Evolutionary conservation across 2,888 invertebrate species (phyloP), one percentile per base, ranked within the genome.

Genomic region (Toxonevra muliebris): DNA sequence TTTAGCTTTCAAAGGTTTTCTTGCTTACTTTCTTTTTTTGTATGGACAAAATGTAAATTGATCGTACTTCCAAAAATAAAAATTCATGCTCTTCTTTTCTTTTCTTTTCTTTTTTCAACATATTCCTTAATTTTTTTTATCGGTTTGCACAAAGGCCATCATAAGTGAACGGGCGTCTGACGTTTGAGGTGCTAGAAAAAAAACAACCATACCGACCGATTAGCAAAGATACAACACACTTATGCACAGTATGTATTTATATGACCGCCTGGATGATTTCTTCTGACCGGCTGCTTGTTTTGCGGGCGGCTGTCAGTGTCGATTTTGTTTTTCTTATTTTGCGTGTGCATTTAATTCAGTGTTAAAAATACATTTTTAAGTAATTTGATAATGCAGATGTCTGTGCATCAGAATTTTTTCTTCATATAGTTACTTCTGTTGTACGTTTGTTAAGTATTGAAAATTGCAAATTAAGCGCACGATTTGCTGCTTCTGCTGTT

Each of bases 401-500:
- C 64, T 64, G 64, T 43, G 15, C 17, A 19, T 5, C 17, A 53
- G 19, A 17, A 52, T 43, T 58, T 58, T 40, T n/a, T 58, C 41
- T 54, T 54, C 13, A 17, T 50, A 20, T 55, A 20, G 50, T 64
- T 64, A 42, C 41, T 60, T 20, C 60, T 50, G 11, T 68, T 68
- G 60, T 61, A 12, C 12, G 13, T n/a, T 40, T 9, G 50, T 40
- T n/a, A 5, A 12, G 40, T 9, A 17, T 41, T n/a, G 9, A 9
- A 68, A 68, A 64, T 64, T 64, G 60, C 64, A 68, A 68, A 68
- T 68, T 60, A 68, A 64, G 68, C 55, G 64, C 68, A 68, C 68
- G 64, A 68, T 68, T 68, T 64, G 64, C 55, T 60, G 52, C 61
- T 48, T 13, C 8, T 15, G n/a, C 15, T 15, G 48, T 10, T n/a